Evolutionary conservation across 2,113 vertebrate species (phyloP).

Genomic region (Periophthalmodon schlosseri): DNA sequence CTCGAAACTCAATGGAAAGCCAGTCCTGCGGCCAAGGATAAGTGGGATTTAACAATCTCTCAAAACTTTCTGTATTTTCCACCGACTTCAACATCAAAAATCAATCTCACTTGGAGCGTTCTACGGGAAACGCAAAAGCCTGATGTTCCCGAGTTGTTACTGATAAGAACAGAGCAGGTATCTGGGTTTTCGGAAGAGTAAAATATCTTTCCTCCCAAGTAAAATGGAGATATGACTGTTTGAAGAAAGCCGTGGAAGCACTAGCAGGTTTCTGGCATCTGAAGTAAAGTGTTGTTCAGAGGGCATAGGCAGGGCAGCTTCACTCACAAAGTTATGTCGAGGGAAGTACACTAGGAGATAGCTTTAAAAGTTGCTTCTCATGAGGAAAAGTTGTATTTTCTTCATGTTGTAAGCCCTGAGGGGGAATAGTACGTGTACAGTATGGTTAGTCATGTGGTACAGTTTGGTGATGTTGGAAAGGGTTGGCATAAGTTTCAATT

Average conservation of each 20-base stretch:
- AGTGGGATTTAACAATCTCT: background rate
- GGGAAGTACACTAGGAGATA: background rate
- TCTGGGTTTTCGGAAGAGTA: conserved; percentile 4
- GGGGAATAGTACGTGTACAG: background rate
- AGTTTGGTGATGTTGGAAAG: no score
- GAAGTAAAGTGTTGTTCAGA: background rate
- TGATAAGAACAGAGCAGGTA: conserved; percentile 6
- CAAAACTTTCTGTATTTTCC: background rate
- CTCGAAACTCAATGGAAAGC: background rate
- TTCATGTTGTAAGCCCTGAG: background rate
- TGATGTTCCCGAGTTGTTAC: background rate
- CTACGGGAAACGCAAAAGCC: background rate
- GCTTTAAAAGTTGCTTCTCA: background rate
- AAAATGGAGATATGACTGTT: conserved; percentile 3
- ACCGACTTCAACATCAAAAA: background rate
- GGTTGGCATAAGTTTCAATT: background rate
- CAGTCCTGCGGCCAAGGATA: background rate
- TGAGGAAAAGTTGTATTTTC: background rate
- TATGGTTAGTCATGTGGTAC: background rate
- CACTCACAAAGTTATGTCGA: conserved; percentile 1
- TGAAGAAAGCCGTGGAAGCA: background rate
- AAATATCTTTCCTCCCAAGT: background rate
- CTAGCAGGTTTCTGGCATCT: background rate
- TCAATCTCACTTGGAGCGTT: conserved; percentile 2
- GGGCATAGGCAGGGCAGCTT: background rate